A percentile compares a stretch with the other conserved stretches of the same genome.
phyloP scores from a whole-genome alignment of 1,140 invertebrate species.

The Chironomus striatipennis region DNA sequence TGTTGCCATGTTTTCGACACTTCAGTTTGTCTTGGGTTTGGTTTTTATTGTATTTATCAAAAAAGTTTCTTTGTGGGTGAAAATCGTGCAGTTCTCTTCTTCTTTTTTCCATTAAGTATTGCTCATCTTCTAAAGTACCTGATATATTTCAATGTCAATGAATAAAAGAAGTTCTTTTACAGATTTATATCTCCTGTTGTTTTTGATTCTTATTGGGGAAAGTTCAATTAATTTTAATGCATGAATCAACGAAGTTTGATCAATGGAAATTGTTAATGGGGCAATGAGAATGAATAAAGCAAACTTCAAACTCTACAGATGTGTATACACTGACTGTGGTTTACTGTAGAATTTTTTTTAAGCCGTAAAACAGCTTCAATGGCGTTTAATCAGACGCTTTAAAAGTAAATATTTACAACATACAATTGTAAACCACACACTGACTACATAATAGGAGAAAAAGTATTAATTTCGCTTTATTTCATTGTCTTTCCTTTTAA shows the following conservation, averaged over 20 bases:
- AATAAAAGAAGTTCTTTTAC: not conserved
- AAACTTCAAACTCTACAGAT: too few species aligned
- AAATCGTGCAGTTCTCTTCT: not conserved
- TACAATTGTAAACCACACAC: not conserved
- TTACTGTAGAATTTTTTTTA: too few species aligned
- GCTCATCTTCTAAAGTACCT: not conserved
- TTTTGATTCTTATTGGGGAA: not conserved
- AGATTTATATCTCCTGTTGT: not conserved
- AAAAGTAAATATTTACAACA: slow-evolving; percentile 1
- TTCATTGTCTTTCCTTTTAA: not conserved
- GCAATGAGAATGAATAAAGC: too few species aligned
- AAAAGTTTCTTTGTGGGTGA: not conserved
- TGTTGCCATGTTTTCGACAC: not conserved
- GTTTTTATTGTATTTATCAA: not conserved
- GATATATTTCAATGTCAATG: not conserved
- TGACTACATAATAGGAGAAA: not conserved
- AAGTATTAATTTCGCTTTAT: not conserved
- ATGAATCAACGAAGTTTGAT: not conserved
- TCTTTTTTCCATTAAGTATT: not conserved
- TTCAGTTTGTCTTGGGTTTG: not conserved
- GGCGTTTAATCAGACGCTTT: not conserved
- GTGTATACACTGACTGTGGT: too few species aligned
- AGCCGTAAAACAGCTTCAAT: too few species aligned
- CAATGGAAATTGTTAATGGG: too few species aligned
- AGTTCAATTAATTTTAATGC: not conserved